phyloP scores from a whole-genome alignment of 2,888 invertebrate species.

The Pristionchus japonicus region DNA sequence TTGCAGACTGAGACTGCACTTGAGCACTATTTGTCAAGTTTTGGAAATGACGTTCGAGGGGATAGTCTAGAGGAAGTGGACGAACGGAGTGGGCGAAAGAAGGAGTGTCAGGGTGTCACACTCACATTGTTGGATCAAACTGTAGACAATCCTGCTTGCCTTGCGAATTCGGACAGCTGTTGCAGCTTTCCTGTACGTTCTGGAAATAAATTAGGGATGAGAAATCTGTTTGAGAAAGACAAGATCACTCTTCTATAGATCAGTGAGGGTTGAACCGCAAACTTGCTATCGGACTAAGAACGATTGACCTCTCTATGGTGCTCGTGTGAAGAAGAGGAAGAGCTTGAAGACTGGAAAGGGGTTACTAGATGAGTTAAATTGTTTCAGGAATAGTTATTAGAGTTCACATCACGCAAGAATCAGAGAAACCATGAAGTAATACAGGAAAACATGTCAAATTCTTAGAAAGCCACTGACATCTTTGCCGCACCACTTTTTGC shows the following conservation, averaged over 20 bases:
- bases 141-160: background rate
- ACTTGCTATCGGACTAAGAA: background rate
- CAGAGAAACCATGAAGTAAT: background rate
- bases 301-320: background rate
- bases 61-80: no score
- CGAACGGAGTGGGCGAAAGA: no score
- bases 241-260: no score
- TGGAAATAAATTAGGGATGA: no score
- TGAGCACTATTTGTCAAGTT: no score
- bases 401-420: background rate
- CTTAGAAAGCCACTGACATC: background rate
- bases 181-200: background rate
- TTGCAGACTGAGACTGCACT: no score
- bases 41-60: no score
- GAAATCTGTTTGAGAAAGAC: no score
- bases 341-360: background rate
- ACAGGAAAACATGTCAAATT: background rate
- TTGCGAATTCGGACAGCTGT: conserved; percentile 8
- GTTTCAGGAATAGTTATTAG: background rate
- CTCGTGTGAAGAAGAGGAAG: background rate
- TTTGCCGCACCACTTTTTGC: conserved; percentile 10
- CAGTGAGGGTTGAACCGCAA: no score
- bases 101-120: no score
- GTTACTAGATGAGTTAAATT: no score
- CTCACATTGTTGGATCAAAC: conserved; percentile 13